Conservation (phyloP, 2,888 invertebrate species). For the Ecliptopera silaceata region DNA sequence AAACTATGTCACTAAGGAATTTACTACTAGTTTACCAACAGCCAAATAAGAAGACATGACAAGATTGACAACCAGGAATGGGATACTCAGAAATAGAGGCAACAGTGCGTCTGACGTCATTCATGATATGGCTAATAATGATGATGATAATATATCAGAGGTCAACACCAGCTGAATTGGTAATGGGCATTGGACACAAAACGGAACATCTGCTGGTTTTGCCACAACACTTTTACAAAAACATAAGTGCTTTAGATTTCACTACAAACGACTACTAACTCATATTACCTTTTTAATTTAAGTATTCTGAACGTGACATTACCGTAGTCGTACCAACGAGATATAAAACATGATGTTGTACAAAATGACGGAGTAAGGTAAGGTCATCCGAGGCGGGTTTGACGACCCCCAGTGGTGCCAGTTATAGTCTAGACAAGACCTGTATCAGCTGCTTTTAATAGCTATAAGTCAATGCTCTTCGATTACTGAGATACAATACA, state of each 20-base stretch:
- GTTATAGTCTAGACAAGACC: constrained; percentile 19
- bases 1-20: too few relatives aligned
- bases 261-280: too few relatives aligned
- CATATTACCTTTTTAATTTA: too few relatives aligned
- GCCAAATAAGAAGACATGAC: too few relatives aligned
- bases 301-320: neutral
- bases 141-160: neutral
- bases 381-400: constrained; percentile 18
- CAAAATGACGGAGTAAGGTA: constrained; percentile 17
- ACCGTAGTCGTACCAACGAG: neutral
- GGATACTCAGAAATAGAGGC: too few relatives aligned
- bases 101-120: too few relatives aligned
- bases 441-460: constrained; percentile 12
- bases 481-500: neutral
- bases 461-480: constrained; percentile 5
- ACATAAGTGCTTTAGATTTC: too few relatives aligned
- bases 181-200: constrained; percentile 19
- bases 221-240: too few relatives aligned
- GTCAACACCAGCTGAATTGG: constrained; percentile 18
- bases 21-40: too few relatives aligned
- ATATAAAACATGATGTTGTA: constrained; percentile 9
- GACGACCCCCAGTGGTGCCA: constrained; percentile 11
- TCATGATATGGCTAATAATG: too few relatives aligned
- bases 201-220: constrained; percentile 24
- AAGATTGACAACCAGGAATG: too few relatives aligned